Conservation (phyloP, 92 coral and sea anemone genomes). For the Scolanthus callimorphus region DNA sequence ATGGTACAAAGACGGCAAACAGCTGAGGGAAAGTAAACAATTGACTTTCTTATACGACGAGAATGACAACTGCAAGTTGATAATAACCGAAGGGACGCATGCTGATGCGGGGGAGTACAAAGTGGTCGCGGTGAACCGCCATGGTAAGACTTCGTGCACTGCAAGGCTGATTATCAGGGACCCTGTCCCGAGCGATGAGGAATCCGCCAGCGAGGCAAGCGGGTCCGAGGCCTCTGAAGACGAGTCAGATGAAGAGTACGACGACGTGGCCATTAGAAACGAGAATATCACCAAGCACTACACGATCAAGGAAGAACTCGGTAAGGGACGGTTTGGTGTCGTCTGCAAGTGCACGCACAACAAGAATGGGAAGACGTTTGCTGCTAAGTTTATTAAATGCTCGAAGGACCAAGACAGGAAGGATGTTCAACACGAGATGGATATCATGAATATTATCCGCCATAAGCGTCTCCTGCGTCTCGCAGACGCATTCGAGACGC, state of each 20-base stretch:
- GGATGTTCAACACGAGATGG: conserved; percentile 87
- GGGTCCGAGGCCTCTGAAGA: conserved; percentile 73
- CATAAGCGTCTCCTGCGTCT: conserved; percentile 85
- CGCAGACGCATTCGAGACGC: conserved; percentile 75
- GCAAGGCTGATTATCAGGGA: conserved; percentile 75
- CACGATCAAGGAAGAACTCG: conserved; percentile 89
- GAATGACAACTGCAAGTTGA: conserved; percentile 87
- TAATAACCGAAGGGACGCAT: conserved; percentile 89
- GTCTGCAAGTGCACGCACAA: conserved; percentile 89
- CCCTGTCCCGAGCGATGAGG: conserved; percentile 63
- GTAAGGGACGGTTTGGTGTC: conserved; percentile 96
- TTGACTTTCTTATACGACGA: conserved; percentile 94
- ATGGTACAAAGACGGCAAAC: conserved; percentile 88
- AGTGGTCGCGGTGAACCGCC: conserved; percentile 83
- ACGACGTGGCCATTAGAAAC: conserved; percentile 40
- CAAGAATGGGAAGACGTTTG: conserved; percentile 74
- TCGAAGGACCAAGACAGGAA: conserved; percentile 60
- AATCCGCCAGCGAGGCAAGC: conserved; percentile 66
- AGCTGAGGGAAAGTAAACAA: conserved; percentile 89
- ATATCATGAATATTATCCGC: conserved; percentile 74
- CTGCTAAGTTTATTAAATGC: conserved; percentile 92
- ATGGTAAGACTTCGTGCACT: conserved; percentile 82
- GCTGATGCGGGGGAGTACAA: conserved; percentile 95
- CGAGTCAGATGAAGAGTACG: conserved; percentile 60
- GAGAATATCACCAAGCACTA: conserved; percentile 70